Evolutionary conservation across 2,113 vertebrate genomes (phyloP).

Genomic region (Columbina picui): DNA sequence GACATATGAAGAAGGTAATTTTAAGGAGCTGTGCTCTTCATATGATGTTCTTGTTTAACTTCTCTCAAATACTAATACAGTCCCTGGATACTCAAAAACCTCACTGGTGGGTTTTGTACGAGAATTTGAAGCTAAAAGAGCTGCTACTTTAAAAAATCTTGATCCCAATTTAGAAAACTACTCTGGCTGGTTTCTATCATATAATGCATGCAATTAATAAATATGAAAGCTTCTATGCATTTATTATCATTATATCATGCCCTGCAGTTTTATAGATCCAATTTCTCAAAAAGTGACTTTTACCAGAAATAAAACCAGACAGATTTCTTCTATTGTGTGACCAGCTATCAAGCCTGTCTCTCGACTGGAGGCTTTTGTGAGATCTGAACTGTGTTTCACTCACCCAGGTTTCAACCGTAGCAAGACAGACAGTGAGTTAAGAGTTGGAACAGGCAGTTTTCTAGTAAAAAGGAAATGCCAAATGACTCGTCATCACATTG

Average conservation of each 20-base stretch:
- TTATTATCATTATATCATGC: constrained; percentile 18
- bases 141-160: constrained; percentile 13
- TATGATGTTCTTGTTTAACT: neutral
- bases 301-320: constrained; percentile 26
- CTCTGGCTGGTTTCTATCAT: neutral
- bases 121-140: neutral
- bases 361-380: neutral
- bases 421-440: neutral
- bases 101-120: neutral
- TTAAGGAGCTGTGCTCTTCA: neutral
- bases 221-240: constrained; percentile 46
- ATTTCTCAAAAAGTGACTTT: constrained; percentile 18
- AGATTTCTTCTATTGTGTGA: neutral
- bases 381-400: neutral
- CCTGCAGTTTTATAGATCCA: constrained; percentile 31
- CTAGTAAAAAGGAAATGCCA: neutral
- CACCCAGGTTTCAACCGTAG: neutral
- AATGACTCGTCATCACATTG: neutral
- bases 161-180: constrained; percentile 35
- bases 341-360: neutral
- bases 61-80: neutral
- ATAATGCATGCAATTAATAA: constrained; percentile 44
- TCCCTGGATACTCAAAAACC: neutral
- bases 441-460: neutral
- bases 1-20: neutral